Evolutionary conservation across 2,113 vertebrate genomes (phyloP).

Genomic region (Oryctolagus cuniculus): mOryCun1.1 NC_091453.1:35762501-35763000

Average conservation of each 20-base stretch:
- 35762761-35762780: not conserved
- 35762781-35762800: slow-evolving; percentile 9
- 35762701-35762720: not conserved
- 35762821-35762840: not conserved
- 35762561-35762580: too few relatives aligned
- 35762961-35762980: not conserved
- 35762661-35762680: too few relatives aligned
- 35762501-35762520: too few relatives aligned
- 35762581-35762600: too few relatives aligned
- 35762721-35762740: not conserved
- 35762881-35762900: not conserved
- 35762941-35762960: slow-evolving; percentile 25
- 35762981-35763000: not conserved
- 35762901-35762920: slow-evolving; percentile 16
- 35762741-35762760: not conserved
- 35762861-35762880: not conserved
- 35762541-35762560: too few relatives aligned
- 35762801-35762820: not conserved
- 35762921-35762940: not conserved
- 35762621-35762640: too few relatives aligned
- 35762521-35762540: too few relatives aligned
- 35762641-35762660: too few relatives aligned
- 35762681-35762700: not conserved
- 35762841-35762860: slow-evolving; percentile 33
- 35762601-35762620: too few relatives aligned